Conservation (phyloP, 2,797 vertebrate species). For the Astyanax mexicanus region DNA sequence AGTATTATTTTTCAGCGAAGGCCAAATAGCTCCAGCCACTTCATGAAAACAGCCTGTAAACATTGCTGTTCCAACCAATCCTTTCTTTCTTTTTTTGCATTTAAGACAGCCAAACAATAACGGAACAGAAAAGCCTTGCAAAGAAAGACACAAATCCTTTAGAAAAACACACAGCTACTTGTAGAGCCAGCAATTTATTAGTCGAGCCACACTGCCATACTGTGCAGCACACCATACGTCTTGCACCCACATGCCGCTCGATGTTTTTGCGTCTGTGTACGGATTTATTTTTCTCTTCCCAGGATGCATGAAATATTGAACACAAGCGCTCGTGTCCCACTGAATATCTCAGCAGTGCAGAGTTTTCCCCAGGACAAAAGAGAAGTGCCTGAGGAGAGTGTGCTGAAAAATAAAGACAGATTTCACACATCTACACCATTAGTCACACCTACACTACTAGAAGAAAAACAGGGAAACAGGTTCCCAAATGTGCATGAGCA, state of each 20-base stretch:
- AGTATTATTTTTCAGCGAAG: background rate
- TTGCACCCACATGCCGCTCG: background rate
- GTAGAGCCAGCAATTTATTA: background rate
- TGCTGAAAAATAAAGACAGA: background rate
- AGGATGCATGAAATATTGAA: slow-evolving; percentile 34
- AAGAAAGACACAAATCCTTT: background rate
- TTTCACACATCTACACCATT: background rate
- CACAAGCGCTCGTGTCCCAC: background rate
- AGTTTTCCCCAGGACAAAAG: background rate
- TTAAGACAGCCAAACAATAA: background rate
- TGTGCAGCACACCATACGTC: background rate
- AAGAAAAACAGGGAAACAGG: background rate
- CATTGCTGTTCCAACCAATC: background rate
- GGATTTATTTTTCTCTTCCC: slow-evolving; percentile 22
- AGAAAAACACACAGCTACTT: background rate
- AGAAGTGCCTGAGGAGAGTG: background rate
- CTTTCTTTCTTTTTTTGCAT: background rate
- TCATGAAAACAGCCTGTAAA: background rate
- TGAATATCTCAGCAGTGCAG: slow-evolving; percentile 1
- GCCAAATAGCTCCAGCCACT: background rate
- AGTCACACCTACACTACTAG: background rate
- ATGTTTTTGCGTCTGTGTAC: slow-evolving; percentile 6
- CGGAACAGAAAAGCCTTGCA: background rate
- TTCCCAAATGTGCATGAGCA: background rate
- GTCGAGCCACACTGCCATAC: no score